A percentile compares a stretch with the other conserved stretches of the same genome.
phyloP scores from a whole-genome alignment of 2,797 vertebrate species.

The Siniperca obscura region DNA sequence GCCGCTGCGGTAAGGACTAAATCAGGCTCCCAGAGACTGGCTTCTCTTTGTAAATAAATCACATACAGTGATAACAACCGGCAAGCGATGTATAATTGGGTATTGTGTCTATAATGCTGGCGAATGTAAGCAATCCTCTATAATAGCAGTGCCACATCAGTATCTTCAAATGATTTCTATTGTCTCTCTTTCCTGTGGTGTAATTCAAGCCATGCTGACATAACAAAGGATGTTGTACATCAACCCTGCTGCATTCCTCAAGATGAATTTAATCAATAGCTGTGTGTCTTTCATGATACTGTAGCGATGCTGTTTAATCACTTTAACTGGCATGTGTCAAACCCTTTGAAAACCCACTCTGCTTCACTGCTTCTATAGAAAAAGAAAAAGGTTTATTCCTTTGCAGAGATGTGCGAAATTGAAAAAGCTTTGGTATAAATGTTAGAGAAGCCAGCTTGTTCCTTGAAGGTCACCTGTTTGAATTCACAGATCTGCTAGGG shows the following conservation, averaged over 20 bases:
- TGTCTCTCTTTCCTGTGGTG: slow-evolving; percentile 52
- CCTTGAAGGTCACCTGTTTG: slow-evolving; percentile 59
- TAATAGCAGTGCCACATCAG: slow-evolving; percentile 56
- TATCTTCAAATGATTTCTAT: slow-evolving; percentile 58
- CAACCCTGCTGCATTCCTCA: slow-evolving; percentile 16
- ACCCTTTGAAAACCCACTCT: not conserved
- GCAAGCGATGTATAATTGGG: slow-evolving; percentile 51
- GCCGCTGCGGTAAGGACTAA: no score
- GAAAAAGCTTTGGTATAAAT: slow-evolving; percentile 22
- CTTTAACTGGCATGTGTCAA: slow-evolving; percentile 27
- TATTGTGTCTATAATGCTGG: slow-evolving; percentile 53
- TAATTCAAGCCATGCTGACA: slow-evolving; percentile 51
- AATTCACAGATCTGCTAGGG: slow-evolving; percentile 38
- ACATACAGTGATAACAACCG: slow-evolving; percentile 30
- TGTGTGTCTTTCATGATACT: slow-evolving; percentile 24
- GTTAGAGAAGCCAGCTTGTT: slow-evolving; percentile 8
- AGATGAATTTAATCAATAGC: slow-evolving; percentile 57
- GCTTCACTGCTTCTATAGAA: no score
- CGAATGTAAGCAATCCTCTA: slow-evolving; percentile 41
- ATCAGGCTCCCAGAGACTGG: slow-evolving; percentile 5
- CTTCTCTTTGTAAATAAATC: slow-evolving; percentile 51
- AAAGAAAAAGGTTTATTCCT: not conserved
- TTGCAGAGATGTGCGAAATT: slow-evolving; percentile 16
- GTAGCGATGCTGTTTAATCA: not conserved
- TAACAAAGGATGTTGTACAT: slow-evolving; percentile 58